Evolutionary conservation across 2,888 invertebrate species (phyloP), one percentile per base, ranked within the genome.

Genomic region (Oligia latruncula): DNA sequence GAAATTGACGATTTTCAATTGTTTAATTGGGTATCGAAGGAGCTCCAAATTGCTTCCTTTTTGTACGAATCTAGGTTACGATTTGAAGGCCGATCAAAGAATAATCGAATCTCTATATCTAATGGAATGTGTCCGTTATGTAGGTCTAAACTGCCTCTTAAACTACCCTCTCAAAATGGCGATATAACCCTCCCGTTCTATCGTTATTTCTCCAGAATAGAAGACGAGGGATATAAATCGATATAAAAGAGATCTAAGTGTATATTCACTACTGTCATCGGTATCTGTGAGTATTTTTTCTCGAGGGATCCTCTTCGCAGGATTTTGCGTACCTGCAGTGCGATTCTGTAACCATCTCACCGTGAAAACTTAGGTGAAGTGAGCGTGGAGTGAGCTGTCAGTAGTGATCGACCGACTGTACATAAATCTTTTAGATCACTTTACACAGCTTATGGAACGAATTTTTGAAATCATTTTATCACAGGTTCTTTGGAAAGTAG

Each of bases 361-460:
- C n/a, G n/a, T n/a, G n/a, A n/a, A n/a, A n/a, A n/a, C n/a, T n/a
- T n/a, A n/a, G n/a, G n/a, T n/a, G n/a, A n/a, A n/a, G n/a, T n/a
- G n/a, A n/a, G n/a, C n/a, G n/a, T n/a, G n/a, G n/a, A n/a, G n/a
- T n/a, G n/a, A n/a, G n/a, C n/a, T n/a, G n/a, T n/a, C n/a, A n/a
- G n/a, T n/a, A n/a, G n/a, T n/a, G n/a, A n/a, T n/a, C n/a, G n/a
- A n/a, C n/a, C n/a, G n/a, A n/a, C n/a, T n/a, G n/a, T n/a, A 52
- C 15, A 49, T 70, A 85, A 70, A 70, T 74, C 52, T 71, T 85
- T 49, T 67, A 62, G 76, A 71, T 85, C 29, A 65, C 66, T 82
- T 74, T 58, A 17, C 52, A 13, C 20, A 23, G 46, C 40, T 4
- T 66, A 46, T n/a, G 40, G 29, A 65, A 15, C 15, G 35, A 62